phyloP scores from a whole-genome alignment of 2,113 vertebrate species.

The Microcebus tavaratra region DNA sequence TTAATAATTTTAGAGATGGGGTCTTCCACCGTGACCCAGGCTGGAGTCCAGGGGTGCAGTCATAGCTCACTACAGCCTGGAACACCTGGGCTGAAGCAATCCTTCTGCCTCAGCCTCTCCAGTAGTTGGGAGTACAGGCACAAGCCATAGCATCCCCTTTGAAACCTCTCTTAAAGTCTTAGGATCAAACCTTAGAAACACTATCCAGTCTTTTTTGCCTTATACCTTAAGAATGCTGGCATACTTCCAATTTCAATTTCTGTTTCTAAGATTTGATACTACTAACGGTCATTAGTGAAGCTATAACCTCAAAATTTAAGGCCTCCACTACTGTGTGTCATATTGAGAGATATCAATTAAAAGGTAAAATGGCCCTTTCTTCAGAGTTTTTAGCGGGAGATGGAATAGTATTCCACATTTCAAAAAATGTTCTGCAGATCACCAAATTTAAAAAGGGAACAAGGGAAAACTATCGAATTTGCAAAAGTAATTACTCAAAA shows the following conservation, averaged over 20 bases:
- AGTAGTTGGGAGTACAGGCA: too few relatives aligned
- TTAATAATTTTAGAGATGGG: too few relatives aligned
- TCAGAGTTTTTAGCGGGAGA: neutral
- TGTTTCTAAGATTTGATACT: neutral
- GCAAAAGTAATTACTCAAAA: neutral
- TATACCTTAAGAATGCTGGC: neutral
- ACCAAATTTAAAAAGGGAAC: conserved; percentile 12
- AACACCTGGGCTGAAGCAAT: too few relatives aligned
- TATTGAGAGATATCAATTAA: neutral
- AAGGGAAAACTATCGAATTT: neutral
- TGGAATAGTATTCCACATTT: neutral
- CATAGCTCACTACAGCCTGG: too few relatives aligned
- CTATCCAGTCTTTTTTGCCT: neutral
- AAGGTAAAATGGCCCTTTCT: neutral
- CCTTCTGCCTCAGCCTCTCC: too few relatives aligned
- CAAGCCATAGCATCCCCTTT: too few relatives aligned
- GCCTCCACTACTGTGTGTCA: neutral
- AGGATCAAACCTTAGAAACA: neutral
- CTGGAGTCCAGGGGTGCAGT: too few relatives aligned
- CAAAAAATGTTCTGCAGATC: neutral
- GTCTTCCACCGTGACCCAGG: too few relatives aligned
- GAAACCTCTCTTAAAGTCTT: neutral
- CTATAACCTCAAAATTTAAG: conserved; percentile 12
- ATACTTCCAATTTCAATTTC: neutral
- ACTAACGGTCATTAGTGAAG: neutral